These are phyloP conservation scores for Acronicta psi DNA, from an alignment of 2,888 invertebrate species.

Conservation along the genomic window DNA sequence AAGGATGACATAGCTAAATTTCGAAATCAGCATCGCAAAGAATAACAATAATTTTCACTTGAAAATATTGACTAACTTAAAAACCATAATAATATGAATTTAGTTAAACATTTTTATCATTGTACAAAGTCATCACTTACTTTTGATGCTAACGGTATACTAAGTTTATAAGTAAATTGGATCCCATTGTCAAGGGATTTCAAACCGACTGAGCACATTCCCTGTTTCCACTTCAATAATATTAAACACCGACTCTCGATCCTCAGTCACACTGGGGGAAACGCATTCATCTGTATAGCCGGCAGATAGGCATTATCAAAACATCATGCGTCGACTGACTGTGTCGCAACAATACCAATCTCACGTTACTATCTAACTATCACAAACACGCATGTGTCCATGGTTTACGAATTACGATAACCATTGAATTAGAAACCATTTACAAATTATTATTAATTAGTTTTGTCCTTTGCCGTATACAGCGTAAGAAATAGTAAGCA, in stretches of 20 bases:
- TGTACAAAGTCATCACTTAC: background rate
- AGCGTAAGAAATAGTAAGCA: too few relatives aligned
- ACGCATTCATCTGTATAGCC: constrained; percentile 76
- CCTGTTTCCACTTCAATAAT: constrained; percentile 73
- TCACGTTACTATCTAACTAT: constrained; percentile 57
- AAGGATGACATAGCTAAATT: too few relatives aligned
- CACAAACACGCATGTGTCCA: constrained; percentile 40
- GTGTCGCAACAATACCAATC: constrained; percentile 67
- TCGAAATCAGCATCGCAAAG: too few relatives aligned
- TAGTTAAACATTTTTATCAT: background rate
- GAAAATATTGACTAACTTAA: too few relatives aligned
- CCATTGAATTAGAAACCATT: constrained; percentile 8
- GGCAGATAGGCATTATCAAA: constrained; percentile 77
- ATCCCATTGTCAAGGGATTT: constrained; percentile 64
- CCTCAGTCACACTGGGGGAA: constrained; percentile 62
- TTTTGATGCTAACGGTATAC: constrained; percentile 39
- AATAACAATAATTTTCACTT: too few relatives aligned
- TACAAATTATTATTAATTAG: too few relatives aligned
- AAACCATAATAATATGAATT: background rate
- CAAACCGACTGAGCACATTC: constrained; percentile 67
- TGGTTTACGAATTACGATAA: constrained; percentile 23
- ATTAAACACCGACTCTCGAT: constrained; percentile 64
- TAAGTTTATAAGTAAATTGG: constrained; percentile 57
- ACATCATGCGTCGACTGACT: constrained; percentile 63
- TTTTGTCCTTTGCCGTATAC: too few relatives aligned